Evolutionary conservation across 2,888 invertebrate species (phyloP).

Genomic region (Plemyria rubiginata): DNA sequence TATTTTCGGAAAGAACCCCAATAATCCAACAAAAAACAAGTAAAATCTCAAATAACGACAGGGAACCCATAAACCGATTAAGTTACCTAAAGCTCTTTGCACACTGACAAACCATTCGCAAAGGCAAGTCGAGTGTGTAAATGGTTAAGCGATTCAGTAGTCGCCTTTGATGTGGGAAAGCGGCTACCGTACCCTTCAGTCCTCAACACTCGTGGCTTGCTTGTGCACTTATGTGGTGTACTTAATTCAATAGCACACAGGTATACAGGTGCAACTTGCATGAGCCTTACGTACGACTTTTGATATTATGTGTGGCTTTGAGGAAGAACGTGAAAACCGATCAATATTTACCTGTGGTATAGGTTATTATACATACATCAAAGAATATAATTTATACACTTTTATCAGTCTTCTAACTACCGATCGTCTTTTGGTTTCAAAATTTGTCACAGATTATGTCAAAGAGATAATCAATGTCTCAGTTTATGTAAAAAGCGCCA

Average conservation of each 20-base stretch:
- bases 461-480: neutral
- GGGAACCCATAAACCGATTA: conserved; percentile 30
- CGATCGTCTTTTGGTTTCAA: too few relatives aligned
- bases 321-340: neutral
- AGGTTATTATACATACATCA: too few relatives aligned
- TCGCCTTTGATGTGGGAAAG: conserved; percentile 42
- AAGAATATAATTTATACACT: too few relatives aligned
- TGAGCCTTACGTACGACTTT: conserved; percentile 16
- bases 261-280: conserved; percentile 30
- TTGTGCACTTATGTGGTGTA: conserved; percentile 35
- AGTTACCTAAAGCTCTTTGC: conserved; percentile 35
- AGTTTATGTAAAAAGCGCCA: neutral
- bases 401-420: too few relatives aligned
- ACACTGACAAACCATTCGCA: conserved; percentile 32
- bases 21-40: conserved; percentile 10
- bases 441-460: neutral
- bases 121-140: conserved; percentile 39
- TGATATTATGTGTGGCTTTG: neutral
- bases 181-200: conserved; percentile 20
- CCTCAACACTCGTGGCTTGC: conserved; percentile 17
- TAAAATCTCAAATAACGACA: conserved; percentile 12
- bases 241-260: conserved; percentile 35
- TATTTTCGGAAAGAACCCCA: neutral
- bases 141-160: conserved; percentile 41
- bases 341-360: too few relatives aligned